Evolutionary conservation across 2,113 vertebrate species (phyloP), one percentile per base, ranked within the genome.

Genomic region (Rhipidura dahli): DNA sequence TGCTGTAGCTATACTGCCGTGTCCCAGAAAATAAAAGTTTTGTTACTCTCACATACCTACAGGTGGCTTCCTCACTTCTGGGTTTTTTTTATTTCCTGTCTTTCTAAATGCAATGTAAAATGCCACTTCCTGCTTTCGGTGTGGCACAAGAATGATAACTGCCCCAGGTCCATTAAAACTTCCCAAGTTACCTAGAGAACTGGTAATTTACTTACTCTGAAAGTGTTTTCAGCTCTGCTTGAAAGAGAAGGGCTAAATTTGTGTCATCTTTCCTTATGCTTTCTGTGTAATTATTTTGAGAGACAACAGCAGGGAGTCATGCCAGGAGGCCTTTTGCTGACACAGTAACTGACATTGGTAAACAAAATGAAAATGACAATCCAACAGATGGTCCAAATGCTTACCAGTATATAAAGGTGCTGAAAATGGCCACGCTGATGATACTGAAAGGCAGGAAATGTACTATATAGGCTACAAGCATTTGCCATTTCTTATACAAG

Each of bases 401-500:
- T 95, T 96, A 99, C 99, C 99, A 99, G 96, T 99, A 99, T n/a
- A 98, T 97, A 89, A 99, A 99, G 24, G 96, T 95, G 90, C 98
- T 97, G 97, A 99, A 99, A 75, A 99, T 96, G 60, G 98, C 61
- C 18, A 98, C 97, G 6, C 99, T 98, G 73, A 99, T 42, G 85
- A 99, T 59, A 89, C 99, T 99, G 98, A 99, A 99, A 81, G 99
- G 99, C 39, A 99, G 97, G 85, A 98, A 98, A 40, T 99, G 99
- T 53, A 99, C 88, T 84, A 99, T 97, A 26, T 99, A 99, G 68
- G 99, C 99, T 95, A 99, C 69, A 93, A 99, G 98, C 98, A 99
- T 99, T 95, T 99, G 99, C 99, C 99, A 99, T 95, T 99, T 99
- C 87, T 98, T 98, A 93, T 99, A 99, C 71, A 99, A 97, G 40